phyloP scores from a whole-genome alignment of 2,797 vertebrate species.

The Trachops cirrhosus region DNA sequence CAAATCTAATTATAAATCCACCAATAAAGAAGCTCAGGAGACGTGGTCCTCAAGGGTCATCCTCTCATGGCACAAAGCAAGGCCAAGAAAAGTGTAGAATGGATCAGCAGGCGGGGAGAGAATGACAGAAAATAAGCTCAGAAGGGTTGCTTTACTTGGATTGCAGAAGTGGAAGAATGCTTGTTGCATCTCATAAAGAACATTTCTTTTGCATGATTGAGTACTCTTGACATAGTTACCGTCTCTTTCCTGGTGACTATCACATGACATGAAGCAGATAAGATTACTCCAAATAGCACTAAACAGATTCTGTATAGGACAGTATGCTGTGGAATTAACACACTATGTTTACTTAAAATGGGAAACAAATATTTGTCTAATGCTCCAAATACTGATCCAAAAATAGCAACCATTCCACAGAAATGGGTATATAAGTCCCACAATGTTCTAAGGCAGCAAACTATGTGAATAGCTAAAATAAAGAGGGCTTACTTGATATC shows the following conservation, averaged over 20 bases:
- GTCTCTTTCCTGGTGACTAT: not conserved
- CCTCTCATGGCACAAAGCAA: not conserved
- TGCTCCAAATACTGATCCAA: not conserved
- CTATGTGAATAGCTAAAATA: not conserved
- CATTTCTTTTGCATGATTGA: not conserved
- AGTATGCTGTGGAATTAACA: not conserved
- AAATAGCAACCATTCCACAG: not conserved
- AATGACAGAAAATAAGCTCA: not conserved
- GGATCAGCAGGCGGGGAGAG: no score
- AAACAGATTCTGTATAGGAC: not conserved
- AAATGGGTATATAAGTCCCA: not conserved
- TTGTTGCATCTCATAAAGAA: not conserved
- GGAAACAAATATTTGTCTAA: slow-evolving; percentile 18
- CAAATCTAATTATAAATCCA: not conserved
- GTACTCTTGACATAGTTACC: not conserved
- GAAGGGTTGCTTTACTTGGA: not conserved
- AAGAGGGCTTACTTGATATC: not conserved
- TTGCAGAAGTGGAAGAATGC: not conserved
- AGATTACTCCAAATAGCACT: not conserved
- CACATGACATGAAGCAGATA: not conserved
- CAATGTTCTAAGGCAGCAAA: not conserved
- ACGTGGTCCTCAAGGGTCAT: not conserved
- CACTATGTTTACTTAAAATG: not conserved
- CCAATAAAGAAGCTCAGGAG: not conserved
- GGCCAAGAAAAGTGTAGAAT: not conserved